phyloP scores from a whole-genome alignment of 2,888 invertebrate genomes.

The Caenorhabditis sp. region DNA sequence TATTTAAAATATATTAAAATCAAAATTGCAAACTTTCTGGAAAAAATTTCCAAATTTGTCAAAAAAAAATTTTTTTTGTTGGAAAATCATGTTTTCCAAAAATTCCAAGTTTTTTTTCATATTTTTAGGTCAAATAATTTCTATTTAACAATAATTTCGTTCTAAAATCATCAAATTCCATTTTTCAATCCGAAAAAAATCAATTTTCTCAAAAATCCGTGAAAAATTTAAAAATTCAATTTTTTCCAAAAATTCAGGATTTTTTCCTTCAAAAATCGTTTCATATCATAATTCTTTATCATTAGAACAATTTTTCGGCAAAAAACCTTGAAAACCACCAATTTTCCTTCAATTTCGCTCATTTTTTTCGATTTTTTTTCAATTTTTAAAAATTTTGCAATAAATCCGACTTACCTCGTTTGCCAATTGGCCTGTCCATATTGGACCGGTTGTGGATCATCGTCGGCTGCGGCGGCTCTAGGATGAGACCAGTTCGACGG shows the following conservation, averaged over 20 bases:
- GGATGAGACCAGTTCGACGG: too few relatives aligned
- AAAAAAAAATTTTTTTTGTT: too few relatives aligned
- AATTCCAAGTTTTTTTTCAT: background rate
- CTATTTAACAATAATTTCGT: too few relatives aligned
- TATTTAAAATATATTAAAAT: too few relatives aligned
- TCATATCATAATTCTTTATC: background rate
- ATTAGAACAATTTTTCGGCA: too few relatives aligned
- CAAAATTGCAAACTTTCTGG: too few relatives aligned
- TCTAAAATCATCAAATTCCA: too few relatives aligned
- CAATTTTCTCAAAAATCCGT: too few relatives aligned
- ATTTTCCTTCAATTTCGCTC: background rate
- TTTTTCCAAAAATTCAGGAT: background rate
- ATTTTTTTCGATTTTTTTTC: background rate
- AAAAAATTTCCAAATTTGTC: too few relatives aligned
- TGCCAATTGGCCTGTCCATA: slow-evolving; percentile 31
- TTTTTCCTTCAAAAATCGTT: background rate
- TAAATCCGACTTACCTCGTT: slow-evolving; percentile 17
- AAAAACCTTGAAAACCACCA: background rate
- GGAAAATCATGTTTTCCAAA: too few relatives aligned
- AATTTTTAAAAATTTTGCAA: background rate
- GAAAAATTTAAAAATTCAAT: background rate
- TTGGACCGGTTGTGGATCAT: slow-evolving; percentile 40
- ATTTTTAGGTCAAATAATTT: background rate
- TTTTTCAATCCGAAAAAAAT: too few relatives aligned
- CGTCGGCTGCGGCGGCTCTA: background rate